Evolutionary conservation across 2,797 vertebrate species (phyloP), one percentile per base, ranked within the genome.

Genomic region (Lutjanus argentimaculatus): DNA sequence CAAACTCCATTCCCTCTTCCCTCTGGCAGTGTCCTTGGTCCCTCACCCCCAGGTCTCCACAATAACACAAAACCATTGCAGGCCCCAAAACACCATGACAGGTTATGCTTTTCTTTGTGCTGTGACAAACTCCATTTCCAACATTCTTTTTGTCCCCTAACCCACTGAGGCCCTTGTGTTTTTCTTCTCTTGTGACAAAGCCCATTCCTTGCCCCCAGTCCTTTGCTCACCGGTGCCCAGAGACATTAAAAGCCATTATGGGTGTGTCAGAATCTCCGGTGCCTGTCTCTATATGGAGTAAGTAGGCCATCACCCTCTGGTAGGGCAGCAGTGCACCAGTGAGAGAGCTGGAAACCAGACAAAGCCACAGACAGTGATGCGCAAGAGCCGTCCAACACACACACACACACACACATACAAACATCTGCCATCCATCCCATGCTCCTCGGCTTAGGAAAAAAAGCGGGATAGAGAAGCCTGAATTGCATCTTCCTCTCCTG

Each of bases 361-460:
- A 85, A 89, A 91, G 75, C 92, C 91, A 85, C 84, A 80, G 84
- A 88, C 77, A 72, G 22, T 74, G 71, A 86, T 72, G 64, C 79
- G 67, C 76, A 62, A 59, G 45, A 67, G 65, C 15, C 72, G 68
- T 80, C 70, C 21, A 69, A 72, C 53, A 72, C 40, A 72, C 73
- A 84, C 52, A 69, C 62, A 70, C 40, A 77, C 17, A 73, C 67
- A 76, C 63, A 77, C 21, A 21, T 57, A 75, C 58, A 86, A 86
- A 92, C 91, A 91, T 92, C 87, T 90, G 89, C 58, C 82, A 88
- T 78, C 89, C 88, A 86, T 89, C 84, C 77, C 19, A 67, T 67
- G 21, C 83, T 77, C 21, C 11, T 42, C 67, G 49, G 40, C 19
- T 71, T 67, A 19, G 57, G 11, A 49, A 70, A 76, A 16, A 53